These are phyloP conservation scores for Idaea biselata DNA, from an alignment of 2,888 invertebrate species.

Conservation along the genomic window DNA sequence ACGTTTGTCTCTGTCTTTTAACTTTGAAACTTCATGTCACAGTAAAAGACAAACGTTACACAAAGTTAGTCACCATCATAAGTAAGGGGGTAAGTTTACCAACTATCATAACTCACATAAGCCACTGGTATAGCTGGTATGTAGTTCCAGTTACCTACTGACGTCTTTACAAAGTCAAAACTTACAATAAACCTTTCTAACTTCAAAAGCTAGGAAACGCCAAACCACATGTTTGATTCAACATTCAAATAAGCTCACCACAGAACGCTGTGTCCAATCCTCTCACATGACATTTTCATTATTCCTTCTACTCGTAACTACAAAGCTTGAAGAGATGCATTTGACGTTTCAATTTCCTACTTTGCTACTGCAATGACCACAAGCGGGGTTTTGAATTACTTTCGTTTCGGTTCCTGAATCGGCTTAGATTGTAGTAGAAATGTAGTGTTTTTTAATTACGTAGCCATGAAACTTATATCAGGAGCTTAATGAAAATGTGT, in stretches of 20 bases:
- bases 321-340: slow-evolving; percentile 36
- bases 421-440: neutral
- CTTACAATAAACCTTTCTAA: neutral
- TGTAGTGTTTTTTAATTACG: too few species aligned
- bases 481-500: too few species aligned
- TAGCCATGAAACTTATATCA: too few species aligned
- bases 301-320: slow-evolving; percentile 10
- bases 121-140: neutral
- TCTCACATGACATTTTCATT: slow-evolving; percentile 24
- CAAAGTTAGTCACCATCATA: too few species aligned
- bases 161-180: too few species aligned
- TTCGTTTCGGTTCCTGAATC: slow-evolving; percentile 5
- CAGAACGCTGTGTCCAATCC: slow-evolving; percentile 16
- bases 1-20: too few species aligned
- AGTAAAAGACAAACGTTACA: too few species aligned
- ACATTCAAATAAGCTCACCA: slow-evolving; percentile 14
- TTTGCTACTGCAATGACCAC: slow-evolving; percentile 38
- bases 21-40: too few species aligned
- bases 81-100: too few species aligned
- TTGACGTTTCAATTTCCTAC: slow-evolving; percentile 71
- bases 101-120: too few species aligned
- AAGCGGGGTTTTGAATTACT: slow-evolving; percentile 23
- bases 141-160: too few species aligned
- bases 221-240: slow-evolving; percentile 19
- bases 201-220: slow-evolving; percentile 14